Base-by-base conservation (phyloP, 1,140 invertebrate species). In the Tetramorium simillimum region DNA sequence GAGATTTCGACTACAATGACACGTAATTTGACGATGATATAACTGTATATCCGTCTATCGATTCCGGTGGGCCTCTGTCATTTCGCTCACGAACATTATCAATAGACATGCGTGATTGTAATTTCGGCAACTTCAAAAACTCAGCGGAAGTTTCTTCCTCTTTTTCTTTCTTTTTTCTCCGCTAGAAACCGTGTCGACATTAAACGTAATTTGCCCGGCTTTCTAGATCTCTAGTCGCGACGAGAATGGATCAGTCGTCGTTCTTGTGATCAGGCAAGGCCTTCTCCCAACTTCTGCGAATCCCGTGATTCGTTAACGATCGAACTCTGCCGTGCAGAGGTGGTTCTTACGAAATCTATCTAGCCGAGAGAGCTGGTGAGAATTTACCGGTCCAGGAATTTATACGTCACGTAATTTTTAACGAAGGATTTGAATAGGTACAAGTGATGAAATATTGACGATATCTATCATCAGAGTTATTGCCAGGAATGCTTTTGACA, bases 101-200 rank as follows among this genome's bases (percentile, higher is more conserved):
- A 12, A 58, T 78, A 56, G 69, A 58, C 62, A 70, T 89, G 70
- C 87, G 63, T 82, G 70, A 86, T 77, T 46, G 53, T 89, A 86
- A 90, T 82, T 89, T 89, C 51, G 84, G 21, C 60, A 3, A 63
- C 10, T 40, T 28, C 37, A 12, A 12, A 49, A 88, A 75, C 10
- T 65, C 12, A 37, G 49, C 80, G 81, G 80, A 89, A 86, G 60
- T 86, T 5, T 60, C 72, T 46, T 16, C 9, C 2, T 46, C 21
- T 56, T 16, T 28, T 16, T 24, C 21, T 16, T 43, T 37, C 18
- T 46, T 9, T 28, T 60, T 16, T 18, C 21, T 37, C n/a, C 18
- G 28, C 33, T 37, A 14, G 21, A 67, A 67, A 58, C 28, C 12
- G 60, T 40, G 43, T 67, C n/a, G 28, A 16, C 46, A 80, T 89